A percentile compares a stretch with the other conserved stretches of the same genome.
phyloP scores from a whole-genome alignment of 2,888 invertebrate species.

The Schrankia costaestrigalis region DNA sequence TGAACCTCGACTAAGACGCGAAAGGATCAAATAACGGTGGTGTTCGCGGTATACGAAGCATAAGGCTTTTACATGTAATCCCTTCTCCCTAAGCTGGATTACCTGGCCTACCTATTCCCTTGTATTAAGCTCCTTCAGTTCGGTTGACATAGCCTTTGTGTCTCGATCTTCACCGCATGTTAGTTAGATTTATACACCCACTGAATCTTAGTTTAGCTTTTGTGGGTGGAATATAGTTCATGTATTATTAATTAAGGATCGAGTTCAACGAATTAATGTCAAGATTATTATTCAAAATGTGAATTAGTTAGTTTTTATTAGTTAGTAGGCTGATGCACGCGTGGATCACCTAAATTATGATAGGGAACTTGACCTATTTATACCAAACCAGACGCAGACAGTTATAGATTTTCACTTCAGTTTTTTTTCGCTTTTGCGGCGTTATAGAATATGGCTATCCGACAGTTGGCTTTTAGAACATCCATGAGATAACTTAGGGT shows the following conservation, averaged over 20 bases:
- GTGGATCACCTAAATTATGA: too few species aligned
- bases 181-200: constrained; percentile 48
- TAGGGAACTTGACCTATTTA: too few species aligned
- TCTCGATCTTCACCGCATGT: constrained; percentile 52
- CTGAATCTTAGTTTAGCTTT: constrained; percentile 30
- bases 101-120: constrained; percentile 62
- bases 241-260: constrained; percentile 25
- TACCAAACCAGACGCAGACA: too few species aligned
- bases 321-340: neutral
- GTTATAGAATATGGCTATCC: too few species aligned
- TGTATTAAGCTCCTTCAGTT: constrained; percentile 57
- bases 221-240: constrained; percentile 30
- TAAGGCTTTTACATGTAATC: constrained; percentile 69
- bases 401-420: too few species aligned
- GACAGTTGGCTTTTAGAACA: too few species aligned
- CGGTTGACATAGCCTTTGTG: constrained; percentile 57
- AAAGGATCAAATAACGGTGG: constrained; percentile 61
- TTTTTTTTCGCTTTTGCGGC: too few species aligned
- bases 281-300: too few species aligned
- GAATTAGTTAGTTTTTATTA: neutral
- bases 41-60: constrained; percentile 50
- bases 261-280: constrained; percentile 9
- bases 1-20: constrained; percentile 50
- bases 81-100: constrained; percentile 69
- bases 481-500: too few species aligned